Base-by-base conservation (phyloP, 2,113 vertebrate genomes). In the Gavialis gangeticus region DNA sequence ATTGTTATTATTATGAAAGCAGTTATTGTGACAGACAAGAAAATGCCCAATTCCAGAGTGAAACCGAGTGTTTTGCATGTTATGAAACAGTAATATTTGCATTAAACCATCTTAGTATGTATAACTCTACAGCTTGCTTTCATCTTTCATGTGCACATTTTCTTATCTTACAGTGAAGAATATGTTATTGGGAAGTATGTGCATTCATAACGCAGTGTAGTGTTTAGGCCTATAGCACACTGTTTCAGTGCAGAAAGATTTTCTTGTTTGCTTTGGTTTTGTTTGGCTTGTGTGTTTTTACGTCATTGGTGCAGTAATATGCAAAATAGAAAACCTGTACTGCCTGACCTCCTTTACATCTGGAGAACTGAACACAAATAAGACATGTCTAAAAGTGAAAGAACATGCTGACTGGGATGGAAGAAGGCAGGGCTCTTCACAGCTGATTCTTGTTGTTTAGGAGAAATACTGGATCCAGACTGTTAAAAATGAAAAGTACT, bases 241-340 rank as follows among this genome's bases (percentile, higher is more conserved):
- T 37, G 66, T 57, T 0, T 2, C 79, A 57, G 24, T 80, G 28
- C 18, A 62, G 91, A 79, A 94, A 22, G n/a, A 79, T 64, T 2
- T 0, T 1, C 10, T 54, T 63, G 54, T 56, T n/a, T 30, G 62
- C 62, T 67, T 73, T 56, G 55, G 66, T 79, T 84, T 34, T 37
- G 16, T 17, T 24, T 30, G 16, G 27, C 46, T 73, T 24, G 69
- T 46, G 7, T 46, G 7, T 46, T 46, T 46, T 46, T 46, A 46
- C 46, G 88, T 91, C 95, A 78, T 93, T 94, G 87, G 84, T 92
- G 95, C 93, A 96, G 63, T 28, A 87, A 95, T 89, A 92, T 96
- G 94, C 97, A 92, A 97, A 96, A 96, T 94, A 80, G 95, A 84
- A 96, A 97, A 94, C 63, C 79, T 94, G 92, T 82, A n/a, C 83